phyloP scores from a whole-genome alignment of 2,113 vertebrate genomes.

The Orthonyx spaldingii region DNA sequence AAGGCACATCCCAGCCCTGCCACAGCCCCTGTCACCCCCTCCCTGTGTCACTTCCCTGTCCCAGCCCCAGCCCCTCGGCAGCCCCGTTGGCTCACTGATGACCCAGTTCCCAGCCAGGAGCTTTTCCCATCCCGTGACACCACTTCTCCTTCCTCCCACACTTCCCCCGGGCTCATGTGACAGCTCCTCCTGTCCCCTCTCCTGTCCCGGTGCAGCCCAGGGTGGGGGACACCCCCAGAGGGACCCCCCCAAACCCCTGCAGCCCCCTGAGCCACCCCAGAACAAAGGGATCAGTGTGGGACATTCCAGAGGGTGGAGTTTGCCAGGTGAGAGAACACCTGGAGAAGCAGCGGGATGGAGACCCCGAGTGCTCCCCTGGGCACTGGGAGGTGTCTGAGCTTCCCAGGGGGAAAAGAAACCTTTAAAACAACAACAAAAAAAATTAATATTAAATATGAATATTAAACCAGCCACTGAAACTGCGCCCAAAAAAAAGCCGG shows the following conservation, averaged over 20 bases:
- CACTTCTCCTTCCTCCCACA: neutral
- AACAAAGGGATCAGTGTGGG: neutral
- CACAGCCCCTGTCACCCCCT: neutral
- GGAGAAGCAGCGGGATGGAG: neutral
- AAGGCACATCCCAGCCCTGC: neutral
- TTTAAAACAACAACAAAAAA: neutral
- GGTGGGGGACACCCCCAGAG: neutral
- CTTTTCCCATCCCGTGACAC: neutral
- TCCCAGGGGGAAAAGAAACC: no score
- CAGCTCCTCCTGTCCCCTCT: neutral
- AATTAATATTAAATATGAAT: no score
- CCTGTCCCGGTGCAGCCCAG: neutral
- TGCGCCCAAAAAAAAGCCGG: fast-evolving
- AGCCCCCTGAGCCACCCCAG: neutral
- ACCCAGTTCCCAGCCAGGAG: neutral
- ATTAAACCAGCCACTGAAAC: neutral
- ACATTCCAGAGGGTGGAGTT: neutral
- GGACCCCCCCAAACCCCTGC: neutral
- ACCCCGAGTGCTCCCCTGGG: no score
- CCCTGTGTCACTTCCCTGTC: neutral
- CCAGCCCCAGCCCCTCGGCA: neutral
- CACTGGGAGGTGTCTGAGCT: neutral
- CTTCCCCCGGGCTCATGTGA: neutral
- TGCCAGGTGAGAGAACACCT: neutral
- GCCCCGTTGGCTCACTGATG: neutral